Conservation (phyloP, 2,888 invertebrate genomes). For the Brachylomia viminalis region DNA sequence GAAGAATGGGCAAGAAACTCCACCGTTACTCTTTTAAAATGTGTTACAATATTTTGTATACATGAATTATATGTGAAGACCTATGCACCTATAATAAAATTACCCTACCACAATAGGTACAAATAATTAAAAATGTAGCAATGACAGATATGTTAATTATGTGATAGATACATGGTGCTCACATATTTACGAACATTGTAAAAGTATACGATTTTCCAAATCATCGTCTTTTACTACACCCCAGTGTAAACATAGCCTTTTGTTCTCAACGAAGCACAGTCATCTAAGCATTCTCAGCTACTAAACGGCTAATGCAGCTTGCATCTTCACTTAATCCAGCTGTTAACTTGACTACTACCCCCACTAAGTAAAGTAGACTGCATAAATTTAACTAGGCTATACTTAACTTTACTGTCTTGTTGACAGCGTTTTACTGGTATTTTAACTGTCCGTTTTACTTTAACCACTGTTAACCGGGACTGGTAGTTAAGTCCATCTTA, state of each 20-base stretch:
- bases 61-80: no score
- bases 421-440: conserved; percentile 57
- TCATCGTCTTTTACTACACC: conserved; percentile 7
- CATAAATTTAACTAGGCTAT: conserved; percentile 55
- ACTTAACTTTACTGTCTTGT: conserved; percentile 44
- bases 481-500: conserved; percentile 12
- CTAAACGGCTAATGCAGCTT: conserved; percentile 35
- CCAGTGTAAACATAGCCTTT: neutral
- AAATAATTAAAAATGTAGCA: no score
- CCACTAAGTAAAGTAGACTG: conserved; percentile 57
- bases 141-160: no score
- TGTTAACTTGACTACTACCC: conserved; percentile 37
- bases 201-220: no score
- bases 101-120: no score
- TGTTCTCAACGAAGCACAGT: neutral
- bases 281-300: conserved; percentile 36
- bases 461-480: conserved; percentile 29
- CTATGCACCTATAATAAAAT: no score
- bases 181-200: no score
- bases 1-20: no score
- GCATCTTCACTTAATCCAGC: conserved; percentile 34
- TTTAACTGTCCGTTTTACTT: conserved; percentile 53
- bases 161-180: no score
- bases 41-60: no score
- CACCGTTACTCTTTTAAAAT: no score